A percentile compares a stretch with the other conserved stretches of the same genome.
These are phyloP conservation scores for Philaethria dido DNA, from an alignment of 2,888 invertebrate species.

Conservation along the genomic window DNA sequence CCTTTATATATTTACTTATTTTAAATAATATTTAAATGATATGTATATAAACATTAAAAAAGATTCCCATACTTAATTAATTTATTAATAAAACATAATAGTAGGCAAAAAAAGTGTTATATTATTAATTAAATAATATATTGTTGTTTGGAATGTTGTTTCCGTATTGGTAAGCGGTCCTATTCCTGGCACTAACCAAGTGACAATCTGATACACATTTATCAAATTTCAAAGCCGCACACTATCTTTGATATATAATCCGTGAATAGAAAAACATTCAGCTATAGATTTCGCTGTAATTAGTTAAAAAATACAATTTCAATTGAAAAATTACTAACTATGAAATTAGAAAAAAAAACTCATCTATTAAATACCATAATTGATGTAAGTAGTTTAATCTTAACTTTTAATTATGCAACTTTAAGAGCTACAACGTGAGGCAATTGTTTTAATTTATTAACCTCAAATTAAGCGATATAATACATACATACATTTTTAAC, in stretches of 20 bases:
- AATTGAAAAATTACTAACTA: background rate
- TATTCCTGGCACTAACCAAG: slow-evolving; percentile 25
- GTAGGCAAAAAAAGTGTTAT: background rate
- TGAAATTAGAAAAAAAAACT: background rate
- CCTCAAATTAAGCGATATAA: slow-evolving; percentile 11
- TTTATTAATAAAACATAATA: no score
- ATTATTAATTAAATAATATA: slow-evolving; percentile 1
- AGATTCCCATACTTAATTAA: no score
- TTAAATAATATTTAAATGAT: no score
- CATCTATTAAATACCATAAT: slow-evolving; percentile 6
- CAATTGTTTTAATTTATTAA: slow-evolving; percentile 24
- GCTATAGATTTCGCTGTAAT: background rate
- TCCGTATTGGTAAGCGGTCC: slow-evolving; percentile 23
- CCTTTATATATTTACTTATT: no score
- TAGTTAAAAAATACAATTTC: background rate
- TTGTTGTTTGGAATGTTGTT: slow-evolving; percentile 7
- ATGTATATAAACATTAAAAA: no score
- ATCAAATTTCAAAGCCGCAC: slow-evolving; percentile 39
- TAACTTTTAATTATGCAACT: slow-evolving; percentile 21
- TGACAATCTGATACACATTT: slow-evolving; percentile 31
- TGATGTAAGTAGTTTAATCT: slow-evolving; percentile 7
- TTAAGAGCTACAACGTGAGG: background rate
- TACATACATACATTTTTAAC: slow-evolving; percentile 18
- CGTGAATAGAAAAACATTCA: slow-evolving; percentile 6
- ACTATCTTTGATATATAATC: slow-evolving; percentile 28